phyloP scores from a whole-genome alignment of 1,140 invertebrate genomes.

The Saccostrea cuccullata region DNA sequence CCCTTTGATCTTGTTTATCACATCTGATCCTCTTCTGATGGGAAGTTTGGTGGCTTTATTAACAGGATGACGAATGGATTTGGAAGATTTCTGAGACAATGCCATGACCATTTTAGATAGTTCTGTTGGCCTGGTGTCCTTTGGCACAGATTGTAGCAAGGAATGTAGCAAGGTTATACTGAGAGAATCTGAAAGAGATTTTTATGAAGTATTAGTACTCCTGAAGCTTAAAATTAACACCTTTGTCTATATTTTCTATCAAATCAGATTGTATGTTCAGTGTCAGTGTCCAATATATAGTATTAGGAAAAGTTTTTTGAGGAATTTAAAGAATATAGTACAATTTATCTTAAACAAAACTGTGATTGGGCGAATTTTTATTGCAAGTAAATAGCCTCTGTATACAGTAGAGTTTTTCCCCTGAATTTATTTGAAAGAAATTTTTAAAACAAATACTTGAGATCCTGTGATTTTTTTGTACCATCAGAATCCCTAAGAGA shows the following conservation, averaged over 20 bases:
- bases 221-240: too few relatives aligned
- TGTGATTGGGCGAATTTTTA: too few relatives aligned
- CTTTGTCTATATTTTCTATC: not conserved
- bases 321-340: too few relatives aligned
- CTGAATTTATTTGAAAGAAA: too few relatives aligned
- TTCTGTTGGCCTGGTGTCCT: not conserved
- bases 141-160: not conserved
- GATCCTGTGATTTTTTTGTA: too few relatives aligned
- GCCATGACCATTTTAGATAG: slow-evolving; percentile 47
- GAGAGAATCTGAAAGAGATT: slow-evolving; percentile 23
- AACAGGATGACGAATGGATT: not conserved
- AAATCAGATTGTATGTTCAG: not conserved
- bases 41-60: slow-evolving; percentile 43
- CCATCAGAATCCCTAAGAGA: slow-evolving; percentile 25
- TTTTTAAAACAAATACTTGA: too few relatives aligned
- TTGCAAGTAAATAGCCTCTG: too few relatives aligned
- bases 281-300: too few relatives aligned
- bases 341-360: too few relatives aligned
- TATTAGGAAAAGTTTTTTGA: too few relatives aligned
- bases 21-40: slow-evolving; percentile 46
- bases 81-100: slow-evolving; percentile 45
- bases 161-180: not conserved
- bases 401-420: too few relatives aligned
- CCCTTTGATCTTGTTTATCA: slow-evolving; percentile 26
- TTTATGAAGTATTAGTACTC: not conserved